Evolutionary conservation across 1,140 invertebrate species (phyloP).

Genomic region (Asbolus verrucosus): DNA sequence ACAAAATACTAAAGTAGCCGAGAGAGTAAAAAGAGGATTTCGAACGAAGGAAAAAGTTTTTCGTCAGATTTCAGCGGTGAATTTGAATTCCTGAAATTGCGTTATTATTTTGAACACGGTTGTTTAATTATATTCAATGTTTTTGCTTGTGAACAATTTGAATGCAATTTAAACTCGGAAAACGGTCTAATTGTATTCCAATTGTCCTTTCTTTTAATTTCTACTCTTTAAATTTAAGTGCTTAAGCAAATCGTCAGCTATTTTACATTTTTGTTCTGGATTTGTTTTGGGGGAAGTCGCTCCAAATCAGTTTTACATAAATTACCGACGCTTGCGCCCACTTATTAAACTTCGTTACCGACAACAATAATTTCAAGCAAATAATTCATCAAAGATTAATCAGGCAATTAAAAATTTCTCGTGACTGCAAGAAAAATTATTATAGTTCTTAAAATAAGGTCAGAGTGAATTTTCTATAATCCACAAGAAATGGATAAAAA

Average conservation of each 20-base stretch:
- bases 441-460: neutral
- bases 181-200: slow-evolving; percentile 48
- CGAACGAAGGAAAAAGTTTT: slow-evolving; percentile 21
- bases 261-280: slow-evolving; percentile 25
- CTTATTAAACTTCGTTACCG: no score
- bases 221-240: slow-evolving; percentile 41
- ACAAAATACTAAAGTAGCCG: slow-evolving; percentile 43
- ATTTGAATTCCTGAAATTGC: slow-evolving; percentile 43
- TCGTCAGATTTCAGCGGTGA: slow-evolving; percentile 33
- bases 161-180: slow-evolving; percentile 39
- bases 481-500: neutral
- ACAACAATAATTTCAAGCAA: no score
- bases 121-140: slow-evolving; percentile 44
- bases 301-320: slow-evolving; percentile 29
- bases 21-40: slow-evolving; percentile 31
- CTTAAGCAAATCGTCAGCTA: slow-evolving; percentile 19
- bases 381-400: no score
- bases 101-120: slow-evolving; percentile 44
- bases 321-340: slow-evolving; percentile 4
- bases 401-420: no score
- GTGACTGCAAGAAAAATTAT: no score
- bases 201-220: slow-evolving; percentile 44
- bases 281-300: slow-evolving; percentile 13
- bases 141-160: slow-evolving; percentile 45
- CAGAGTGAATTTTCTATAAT: neutral